Percentiles rank a stretch among this genome's conserved stretches.
Conservation (phyloP, 2,888 invertebrate genomes). For the Folsomia candida region DNA sequence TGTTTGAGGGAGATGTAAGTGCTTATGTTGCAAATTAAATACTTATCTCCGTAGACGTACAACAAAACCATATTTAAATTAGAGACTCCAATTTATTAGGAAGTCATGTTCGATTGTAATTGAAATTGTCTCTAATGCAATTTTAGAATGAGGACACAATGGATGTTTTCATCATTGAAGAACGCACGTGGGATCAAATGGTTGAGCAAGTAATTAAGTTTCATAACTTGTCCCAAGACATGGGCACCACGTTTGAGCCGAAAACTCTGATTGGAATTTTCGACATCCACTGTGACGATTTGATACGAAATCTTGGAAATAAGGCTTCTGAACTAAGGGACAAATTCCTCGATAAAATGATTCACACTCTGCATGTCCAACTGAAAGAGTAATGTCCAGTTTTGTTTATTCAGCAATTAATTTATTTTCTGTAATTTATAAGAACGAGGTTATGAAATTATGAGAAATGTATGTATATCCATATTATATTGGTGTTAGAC, state of each 20-base stretch:
- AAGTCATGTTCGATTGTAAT: no score
- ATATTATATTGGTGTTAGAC: no score
- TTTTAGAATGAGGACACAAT: conserved; percentile 63
- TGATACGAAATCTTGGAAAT: conserved; percentile 69
- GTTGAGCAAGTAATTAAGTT: conserved; percentile 57
- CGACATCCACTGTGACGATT: conserved; percentile 74
- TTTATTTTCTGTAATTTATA: conserved; percentile 1
- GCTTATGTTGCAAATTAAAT: no score
- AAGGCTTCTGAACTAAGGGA: conserved; percentile 69
- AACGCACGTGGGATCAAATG: conserved; percentile 58
- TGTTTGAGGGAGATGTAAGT: conserved; percentile 46
- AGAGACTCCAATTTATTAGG: conserved; percentile 17
- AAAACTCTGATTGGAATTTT: conserved; percentile 78
- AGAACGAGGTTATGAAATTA: not conserved
- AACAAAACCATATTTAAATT: not conserved
- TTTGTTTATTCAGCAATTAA: not conserved
- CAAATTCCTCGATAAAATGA: conserved; percentile 70
- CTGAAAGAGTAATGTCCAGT: conserved; percentile 65
- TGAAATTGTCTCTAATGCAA: no score
- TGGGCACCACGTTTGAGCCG: conserved; percentile 60
- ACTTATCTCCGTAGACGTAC: not conserved
- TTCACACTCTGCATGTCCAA: conserved; percentile 73
- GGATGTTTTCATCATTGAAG: conserved; percentile 65
- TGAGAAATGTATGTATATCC: conserved; percentile 47
- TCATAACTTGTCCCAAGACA: conserved; percentile 57